These are phyloP conservation scores for Drosophila saltans DNA, from an alignment of 1,140 invertebrate genomes.

Conservation along the genomic window DNA sequence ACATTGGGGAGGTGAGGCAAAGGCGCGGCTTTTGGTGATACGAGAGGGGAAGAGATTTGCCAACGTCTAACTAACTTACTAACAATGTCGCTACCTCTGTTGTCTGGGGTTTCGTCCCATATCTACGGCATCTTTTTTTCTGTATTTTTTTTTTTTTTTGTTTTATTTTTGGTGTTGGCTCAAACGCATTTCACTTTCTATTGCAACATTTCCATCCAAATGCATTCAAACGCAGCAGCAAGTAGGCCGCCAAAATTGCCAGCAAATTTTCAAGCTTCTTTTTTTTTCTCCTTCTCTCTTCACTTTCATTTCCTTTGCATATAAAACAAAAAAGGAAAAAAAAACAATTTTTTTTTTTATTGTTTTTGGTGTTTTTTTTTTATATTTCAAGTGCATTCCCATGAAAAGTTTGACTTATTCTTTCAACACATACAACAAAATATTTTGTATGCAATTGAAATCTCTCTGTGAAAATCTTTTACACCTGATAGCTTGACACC, in stretches of 20 bases:
- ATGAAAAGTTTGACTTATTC: slow-evolving; percentile 6
- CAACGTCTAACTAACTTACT: background rate
- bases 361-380: background rate
- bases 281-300: slow-evolving; percentile 47
- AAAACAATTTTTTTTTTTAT: background rate
- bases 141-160: slow-evolving; percentile 35
- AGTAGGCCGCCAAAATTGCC: slow-evolving; percentile 53
- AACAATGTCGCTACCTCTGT: slow-evolving; percentile 43
- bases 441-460: background rate
- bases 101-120: slow-evolving; percentile 39
- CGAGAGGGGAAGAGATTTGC: slow-evolving; percentile 5
- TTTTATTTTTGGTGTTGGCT: slow-evolving; percentile 22
- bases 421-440: background rate
- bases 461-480: background rate
- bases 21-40: background rate
- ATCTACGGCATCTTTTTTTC: slow-evolving; percentile 67
- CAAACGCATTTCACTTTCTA: slow-evolving; percentile 79
- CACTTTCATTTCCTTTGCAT: slow-evolving; percentile 64
- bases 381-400: slow-evolving; percentile 5
- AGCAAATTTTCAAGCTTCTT: slow-evolving; percentile 38
- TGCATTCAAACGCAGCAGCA: slow-evolving; percentile 55
- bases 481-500: slow-evolving; percentile 1
- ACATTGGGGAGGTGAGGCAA: background rate
- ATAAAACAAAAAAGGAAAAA: background rate
- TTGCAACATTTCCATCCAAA: slow-evolving; percentile 62